Percentiles rank a stretch among this genome's conserved stretches.
phyloP scores from a whole-genome alignment of 2,888 invertebrate species.

The Pristionchus mayeri region DNA sequence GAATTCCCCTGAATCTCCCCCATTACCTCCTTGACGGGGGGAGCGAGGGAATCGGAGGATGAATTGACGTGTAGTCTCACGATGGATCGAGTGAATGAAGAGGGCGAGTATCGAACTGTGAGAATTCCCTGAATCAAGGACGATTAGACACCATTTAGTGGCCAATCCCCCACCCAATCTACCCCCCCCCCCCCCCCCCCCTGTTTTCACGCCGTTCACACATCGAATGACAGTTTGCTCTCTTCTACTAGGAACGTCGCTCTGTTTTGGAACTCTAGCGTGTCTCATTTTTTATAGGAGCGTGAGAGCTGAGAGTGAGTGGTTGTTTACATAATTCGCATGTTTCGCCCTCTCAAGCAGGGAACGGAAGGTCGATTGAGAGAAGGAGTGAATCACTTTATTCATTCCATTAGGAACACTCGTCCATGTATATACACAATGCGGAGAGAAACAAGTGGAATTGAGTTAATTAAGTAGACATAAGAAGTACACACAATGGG shows the following conservation, averaged over 20 bases:
- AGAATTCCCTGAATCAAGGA: background rate
- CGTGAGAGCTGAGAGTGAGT: background rate
- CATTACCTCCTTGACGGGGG: conserved; percentile 13
- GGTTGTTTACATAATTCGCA: conserved; percentile 29
- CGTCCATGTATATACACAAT: background rate
- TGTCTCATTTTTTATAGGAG: background rate
- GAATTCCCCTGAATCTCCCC: too few species aligned
- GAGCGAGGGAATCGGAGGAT: background rate
- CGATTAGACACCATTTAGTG: background rate
- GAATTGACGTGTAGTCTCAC: conserved; percentile 16
- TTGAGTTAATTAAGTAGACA: conserved; percentile 17
- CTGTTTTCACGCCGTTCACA: background rate
- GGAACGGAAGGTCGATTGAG: conserved; percentile 2
- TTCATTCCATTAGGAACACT: conserved; percentile 43
- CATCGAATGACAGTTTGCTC: conserved; percentile 22
- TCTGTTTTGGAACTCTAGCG: background rate
- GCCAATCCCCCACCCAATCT: background rate
- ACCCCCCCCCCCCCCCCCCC: background rate
- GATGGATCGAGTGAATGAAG: background rate
- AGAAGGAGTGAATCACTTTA: conserved; percentile 32
- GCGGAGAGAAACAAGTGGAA: conserved; percentile 26
- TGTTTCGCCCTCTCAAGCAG: background rate
- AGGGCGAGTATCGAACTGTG: background rate
- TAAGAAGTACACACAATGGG: conserved; percentile 26
- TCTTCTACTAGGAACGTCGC: background rate